These are phyloP conservation scores for Onychomys arenicola DNA, from an alignment of 2,797 vertebrate genomes.

Conservation along the genomic window DNA sequence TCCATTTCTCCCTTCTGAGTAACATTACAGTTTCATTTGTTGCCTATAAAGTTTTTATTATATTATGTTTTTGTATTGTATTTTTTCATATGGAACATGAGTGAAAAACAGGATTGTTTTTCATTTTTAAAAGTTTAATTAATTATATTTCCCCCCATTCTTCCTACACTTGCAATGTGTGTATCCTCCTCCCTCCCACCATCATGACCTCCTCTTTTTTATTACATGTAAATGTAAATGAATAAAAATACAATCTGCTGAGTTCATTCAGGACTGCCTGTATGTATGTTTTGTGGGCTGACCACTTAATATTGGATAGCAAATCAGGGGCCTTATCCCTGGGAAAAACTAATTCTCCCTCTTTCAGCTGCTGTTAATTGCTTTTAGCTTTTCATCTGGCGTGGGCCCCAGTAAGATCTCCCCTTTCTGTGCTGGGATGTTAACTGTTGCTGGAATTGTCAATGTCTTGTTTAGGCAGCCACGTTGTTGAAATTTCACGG, in stretches of 20 bases:
- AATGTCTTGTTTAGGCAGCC: neutral
- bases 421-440: neutral
- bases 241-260: neutral
- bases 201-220: neutral
- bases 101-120: neutral
- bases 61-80: constrained; percentile 4
- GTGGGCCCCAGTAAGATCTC: neutral
- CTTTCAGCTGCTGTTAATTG: neutral
- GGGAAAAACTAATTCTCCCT: neutral
- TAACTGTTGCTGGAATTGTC: neutral
- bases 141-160: neutral
- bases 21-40: neutral
- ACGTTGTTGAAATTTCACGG: neutral
- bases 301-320: neutral
- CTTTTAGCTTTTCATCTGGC: neutral
- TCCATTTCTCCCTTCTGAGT: constrained; percentile 10
- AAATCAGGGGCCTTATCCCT: neutral
- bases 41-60: neutral
- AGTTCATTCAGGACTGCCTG: neutral
- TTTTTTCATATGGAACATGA: neutral
- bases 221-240: neutral
- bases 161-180: neutral
- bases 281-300: neutral
- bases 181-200: neutral
- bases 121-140: neutral